Conservation (phyloP, 2,888 invertebrate genomes). For the Hemithea aestivaria region DNA sequence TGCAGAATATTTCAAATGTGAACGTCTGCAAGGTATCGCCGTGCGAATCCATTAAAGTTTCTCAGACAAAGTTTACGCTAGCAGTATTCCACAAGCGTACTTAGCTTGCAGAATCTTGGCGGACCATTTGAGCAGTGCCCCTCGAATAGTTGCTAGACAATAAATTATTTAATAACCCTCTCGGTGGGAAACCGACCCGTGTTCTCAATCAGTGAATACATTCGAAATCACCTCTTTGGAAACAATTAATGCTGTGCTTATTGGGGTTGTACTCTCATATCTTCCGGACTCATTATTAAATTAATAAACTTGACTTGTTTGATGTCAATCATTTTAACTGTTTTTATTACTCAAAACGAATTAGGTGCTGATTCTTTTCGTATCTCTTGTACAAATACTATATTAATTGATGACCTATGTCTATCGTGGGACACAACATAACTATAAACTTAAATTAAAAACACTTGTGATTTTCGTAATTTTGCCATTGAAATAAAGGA, state of each 20-base stretch:
- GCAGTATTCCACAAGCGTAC: conserved; percentile 57
- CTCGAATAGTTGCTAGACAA: conserved; percentile 69
- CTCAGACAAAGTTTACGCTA: conserved; percentile 54
- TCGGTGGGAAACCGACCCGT: conserved; percentile 54
- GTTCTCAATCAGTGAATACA: conserved; percentile 69
- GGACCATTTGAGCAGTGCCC: conserved; percentile 57
- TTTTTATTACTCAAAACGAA: too few species aligned
- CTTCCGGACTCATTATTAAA: too few species aligned
- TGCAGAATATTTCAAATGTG: too few species aligned
- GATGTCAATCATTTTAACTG: too few species aligned
- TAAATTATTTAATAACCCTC: conserved; percentile 76
- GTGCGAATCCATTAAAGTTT: conserved; percentile 59
- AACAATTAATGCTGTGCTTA: conserved; percentile 64
- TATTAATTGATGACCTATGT: too few species aligned
- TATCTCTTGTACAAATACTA: too few species aligned
- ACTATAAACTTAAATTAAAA: too few species aligned
- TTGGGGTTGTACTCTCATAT: conserved; percentile 19
- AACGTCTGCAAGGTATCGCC: conserved; percentile 38
- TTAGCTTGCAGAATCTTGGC: conserved; percentile 60
- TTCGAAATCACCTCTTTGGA: conserved; percentile 66
- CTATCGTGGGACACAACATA: too few species aligned
- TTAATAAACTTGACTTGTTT: too few species aligned
- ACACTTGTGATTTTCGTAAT: too few species aligned
- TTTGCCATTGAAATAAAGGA: too few species aligned
- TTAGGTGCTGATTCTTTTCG: too few species aligned